Evolutionary conservation across 2,888 invertebrate genomes (phyloP).

Genomic region (Blastobasis lacticolella): DNA sequence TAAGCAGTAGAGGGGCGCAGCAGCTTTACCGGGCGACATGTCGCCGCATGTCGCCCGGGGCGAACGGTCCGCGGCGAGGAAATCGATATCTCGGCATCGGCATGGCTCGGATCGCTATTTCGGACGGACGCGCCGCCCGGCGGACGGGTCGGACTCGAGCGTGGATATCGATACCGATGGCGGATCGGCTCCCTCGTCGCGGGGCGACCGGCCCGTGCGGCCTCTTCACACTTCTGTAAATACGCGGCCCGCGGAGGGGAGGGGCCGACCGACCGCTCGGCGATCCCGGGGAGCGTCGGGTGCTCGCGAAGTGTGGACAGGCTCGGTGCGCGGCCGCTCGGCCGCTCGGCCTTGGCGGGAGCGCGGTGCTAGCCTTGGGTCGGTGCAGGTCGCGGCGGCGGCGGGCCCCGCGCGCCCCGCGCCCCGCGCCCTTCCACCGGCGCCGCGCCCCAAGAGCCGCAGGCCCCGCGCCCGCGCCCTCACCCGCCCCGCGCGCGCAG

Average conservation of each 20-base stretch:
- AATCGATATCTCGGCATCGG: conserved; percentile 19
- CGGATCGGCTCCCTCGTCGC: no score
- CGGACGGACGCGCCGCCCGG: no score
- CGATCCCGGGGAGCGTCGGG: no score
- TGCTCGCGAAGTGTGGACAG: neutral
- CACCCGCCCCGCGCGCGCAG: conserved; percentile 65
- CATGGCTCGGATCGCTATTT: no score
- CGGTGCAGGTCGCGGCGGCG: conserved; percentile 65
- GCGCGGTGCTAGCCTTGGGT: conserved; percentile 24
- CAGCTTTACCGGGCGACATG: conserved; percentile 34
- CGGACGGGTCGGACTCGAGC: no score
- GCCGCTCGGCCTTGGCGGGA: conserved; percentile 12
- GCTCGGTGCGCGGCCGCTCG: conserved; percentile 6
- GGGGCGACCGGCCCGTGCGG: no score
- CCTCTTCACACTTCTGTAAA: no score
- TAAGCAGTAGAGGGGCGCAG: conserved; percentile 44
- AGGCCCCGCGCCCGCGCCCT: conserved; percentile 61
- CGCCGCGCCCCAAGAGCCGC: conserved; percentile 51
- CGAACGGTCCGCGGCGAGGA: conserved; percentile 20
- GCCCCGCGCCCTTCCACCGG: conserved; percentile 75
- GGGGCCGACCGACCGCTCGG: no score
- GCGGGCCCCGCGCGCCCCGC: conserved; percentile 51
- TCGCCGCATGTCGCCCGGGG: neutral
- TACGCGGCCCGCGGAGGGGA: no score
- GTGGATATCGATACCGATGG: no score